Evolutionary conservation across 2,888 invertebrate species (phyloP).

Genomic region (Lasioglossum marginatum): DNA sequence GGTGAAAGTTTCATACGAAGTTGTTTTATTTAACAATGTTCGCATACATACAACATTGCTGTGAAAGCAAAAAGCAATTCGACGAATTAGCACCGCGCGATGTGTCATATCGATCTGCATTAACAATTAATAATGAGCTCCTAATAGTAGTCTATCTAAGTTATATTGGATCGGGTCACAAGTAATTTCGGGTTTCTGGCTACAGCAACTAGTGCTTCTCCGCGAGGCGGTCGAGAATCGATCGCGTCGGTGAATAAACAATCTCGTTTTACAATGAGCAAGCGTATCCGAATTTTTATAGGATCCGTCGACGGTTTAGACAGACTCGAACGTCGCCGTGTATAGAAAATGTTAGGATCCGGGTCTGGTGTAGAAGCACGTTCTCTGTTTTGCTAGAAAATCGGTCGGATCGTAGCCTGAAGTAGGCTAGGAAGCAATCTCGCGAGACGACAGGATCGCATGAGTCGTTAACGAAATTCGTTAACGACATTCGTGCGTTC

Average conservation of each 20-base stretch:
- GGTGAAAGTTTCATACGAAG: not conserved
- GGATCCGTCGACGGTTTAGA: too few relatives aligned
- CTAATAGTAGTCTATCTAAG: not conserved
- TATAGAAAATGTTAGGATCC: not conserved
- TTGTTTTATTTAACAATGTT: too few relatives aligned
- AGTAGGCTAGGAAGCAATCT: constrained; percentile 59
- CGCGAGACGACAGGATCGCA: constrained; percentile 64
- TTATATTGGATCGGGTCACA: constrained; percentile 1
- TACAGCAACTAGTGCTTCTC: not conserved
- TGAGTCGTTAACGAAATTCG: constrained; percentile 77
- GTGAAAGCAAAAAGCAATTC: not conserved
- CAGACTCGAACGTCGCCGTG: not conserved
- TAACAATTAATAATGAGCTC: constrained; percentile 12
- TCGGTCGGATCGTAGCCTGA: constrained; percentile 51
- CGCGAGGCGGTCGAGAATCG: not conserved
- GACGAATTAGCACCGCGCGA: not conserved
- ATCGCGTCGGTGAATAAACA: not conserved
- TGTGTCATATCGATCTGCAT: not conserved
- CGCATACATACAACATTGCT: too few relatives aligned
- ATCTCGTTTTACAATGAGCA: not conserved
- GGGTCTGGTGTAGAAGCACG: constrained; percentile 22
- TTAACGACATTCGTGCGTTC: constrained; percentile 73
- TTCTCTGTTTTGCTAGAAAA: constrained; percentile 50
- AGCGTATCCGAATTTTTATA: not conserved
- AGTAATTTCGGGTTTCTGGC: not conserved